Evolutionary conservation across 2,113 vertebrate species (phyloP), one percentile per base, ranked within the genome.

Genomic region (Cranoglanis bouderius): DNA sequence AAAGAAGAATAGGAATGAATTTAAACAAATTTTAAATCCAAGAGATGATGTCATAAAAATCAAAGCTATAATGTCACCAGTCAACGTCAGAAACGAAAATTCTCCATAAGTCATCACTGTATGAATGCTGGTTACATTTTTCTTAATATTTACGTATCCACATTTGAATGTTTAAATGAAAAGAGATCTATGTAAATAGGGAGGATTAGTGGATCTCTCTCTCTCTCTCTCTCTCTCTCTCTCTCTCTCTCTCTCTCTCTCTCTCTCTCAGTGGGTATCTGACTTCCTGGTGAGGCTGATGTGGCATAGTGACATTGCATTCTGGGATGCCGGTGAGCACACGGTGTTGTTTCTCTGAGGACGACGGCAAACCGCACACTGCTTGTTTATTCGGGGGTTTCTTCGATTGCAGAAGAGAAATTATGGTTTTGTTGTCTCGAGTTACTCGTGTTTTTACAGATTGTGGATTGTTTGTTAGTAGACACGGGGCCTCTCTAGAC

Each of bases 321-420:
- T 78, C 72, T 91, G 86, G 72, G 72, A 86, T 86, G 85, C 38
- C 53, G 75, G 85, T 86, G 85, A 72, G 72, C 57, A 57, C 35
- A 18, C 19, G 53, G 38, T 59, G 53, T n/a, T 77, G 85, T 40
- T 57, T 77, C 7, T n/a, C 38, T 24, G 72, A 61, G 38, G 55
- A 86, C 18, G 38, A 86, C 14, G 4, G 6, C 55, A 46, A 59
- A 16, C 85, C 72, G 32, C 16, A 19, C 6, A 6, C 72, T 78
- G 85, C 78, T 86, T 78, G 14, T 46, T 77, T 77, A 77, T 86
- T 46, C 72, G n/a, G 29, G 72, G 40, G 19, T 43, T 63, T 87
- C 74, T 87, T 59, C n/a, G 1, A 32, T 87, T 87, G 53, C 29
- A 40, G 35, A 40, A 78, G 40, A 84, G 83, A 84, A 18, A 61